These are phyloP conservation scores for Alviniconcha marisindica DNA, from an alignment of 1,140 invertebrate species.

Conservation along the genomic window DNA sequence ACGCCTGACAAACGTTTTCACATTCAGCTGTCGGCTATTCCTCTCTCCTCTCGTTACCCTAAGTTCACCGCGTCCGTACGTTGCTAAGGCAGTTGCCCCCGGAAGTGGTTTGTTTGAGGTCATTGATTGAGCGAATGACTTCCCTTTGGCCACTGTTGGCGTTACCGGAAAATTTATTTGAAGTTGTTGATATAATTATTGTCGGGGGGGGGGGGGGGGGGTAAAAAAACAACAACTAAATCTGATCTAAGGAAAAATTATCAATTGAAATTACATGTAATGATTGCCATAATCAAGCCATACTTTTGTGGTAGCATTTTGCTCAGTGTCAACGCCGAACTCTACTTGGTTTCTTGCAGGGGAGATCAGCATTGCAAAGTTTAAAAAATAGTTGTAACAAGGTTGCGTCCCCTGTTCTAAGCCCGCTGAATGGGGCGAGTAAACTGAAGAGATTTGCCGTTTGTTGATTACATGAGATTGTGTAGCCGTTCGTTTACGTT, in stretches of 20 bases:
- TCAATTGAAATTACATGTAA: neutral
- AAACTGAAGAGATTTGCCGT: neutral
- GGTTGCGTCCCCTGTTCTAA: no score
- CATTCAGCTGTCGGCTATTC: neutral
- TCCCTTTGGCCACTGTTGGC: neutral
- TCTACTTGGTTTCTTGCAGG: neutral
- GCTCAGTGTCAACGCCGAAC: neutral
- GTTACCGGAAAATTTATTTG: neutral
- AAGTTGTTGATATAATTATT: neutral
- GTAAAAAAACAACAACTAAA: no score
- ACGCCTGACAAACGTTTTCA: neutral
- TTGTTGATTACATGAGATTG: neutral
- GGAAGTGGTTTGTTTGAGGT: slow-evolving; percentile 9
- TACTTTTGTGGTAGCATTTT: neutral
- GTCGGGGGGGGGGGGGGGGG: no score
- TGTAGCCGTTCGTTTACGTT: neutral
- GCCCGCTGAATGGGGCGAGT: neutral
- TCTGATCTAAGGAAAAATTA: neutral
- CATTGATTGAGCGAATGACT: neutral
- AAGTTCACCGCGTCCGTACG: neutral
- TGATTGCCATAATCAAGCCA: neutral
- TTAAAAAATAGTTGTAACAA: no score
- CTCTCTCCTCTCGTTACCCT: neutral
- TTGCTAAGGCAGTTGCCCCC: slow-evolving; percentile 19
- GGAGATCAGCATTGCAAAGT: slow-evolving; percentile 11